Conservation (phyloP, 2,113 vertebrate genomes). For the Silurus asotus region DNA sequence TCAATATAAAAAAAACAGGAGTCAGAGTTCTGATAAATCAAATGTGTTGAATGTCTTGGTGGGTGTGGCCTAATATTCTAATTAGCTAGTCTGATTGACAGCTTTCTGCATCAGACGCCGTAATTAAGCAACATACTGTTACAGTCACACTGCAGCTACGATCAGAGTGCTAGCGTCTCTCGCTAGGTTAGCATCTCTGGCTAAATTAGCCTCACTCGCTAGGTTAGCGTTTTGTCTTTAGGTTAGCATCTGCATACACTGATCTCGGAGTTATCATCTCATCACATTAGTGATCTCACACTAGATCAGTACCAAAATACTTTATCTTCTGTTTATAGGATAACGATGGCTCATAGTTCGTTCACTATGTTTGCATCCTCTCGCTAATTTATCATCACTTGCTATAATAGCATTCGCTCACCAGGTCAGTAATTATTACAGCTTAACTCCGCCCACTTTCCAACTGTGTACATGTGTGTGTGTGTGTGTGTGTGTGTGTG, state of each 20-base stretch:
- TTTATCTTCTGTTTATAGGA: no score
- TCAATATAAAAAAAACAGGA: not conserved
- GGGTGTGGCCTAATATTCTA: slow-evolving; percentile 1
- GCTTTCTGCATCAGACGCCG: not conserved
- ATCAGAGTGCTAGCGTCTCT: not conserved
- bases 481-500: not conserved
- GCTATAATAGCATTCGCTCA: not conserved
- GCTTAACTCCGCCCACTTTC: not conserved
- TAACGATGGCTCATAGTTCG: no score
- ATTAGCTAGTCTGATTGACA: not conserved
- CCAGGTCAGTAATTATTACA: not conserved
- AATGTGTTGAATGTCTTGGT: not conserved
- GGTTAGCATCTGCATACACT: no score
- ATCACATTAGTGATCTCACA: no score
- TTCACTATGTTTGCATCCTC: no score
- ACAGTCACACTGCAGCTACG: not conserved
- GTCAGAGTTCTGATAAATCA: not conserved
- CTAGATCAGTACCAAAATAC: no score
- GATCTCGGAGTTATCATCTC: no score
- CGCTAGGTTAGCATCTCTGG: not conserved
- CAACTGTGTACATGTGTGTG: not conserved
- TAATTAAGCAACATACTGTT: not conserved
- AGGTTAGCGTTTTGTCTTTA: not conserved
- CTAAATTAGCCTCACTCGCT: not conserved
- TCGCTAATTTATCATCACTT: not conserved